Evolutionary conservation across 2,888 invertebrate species (phyloP).

Genomic region (Ochropleura plecta): DNA sequence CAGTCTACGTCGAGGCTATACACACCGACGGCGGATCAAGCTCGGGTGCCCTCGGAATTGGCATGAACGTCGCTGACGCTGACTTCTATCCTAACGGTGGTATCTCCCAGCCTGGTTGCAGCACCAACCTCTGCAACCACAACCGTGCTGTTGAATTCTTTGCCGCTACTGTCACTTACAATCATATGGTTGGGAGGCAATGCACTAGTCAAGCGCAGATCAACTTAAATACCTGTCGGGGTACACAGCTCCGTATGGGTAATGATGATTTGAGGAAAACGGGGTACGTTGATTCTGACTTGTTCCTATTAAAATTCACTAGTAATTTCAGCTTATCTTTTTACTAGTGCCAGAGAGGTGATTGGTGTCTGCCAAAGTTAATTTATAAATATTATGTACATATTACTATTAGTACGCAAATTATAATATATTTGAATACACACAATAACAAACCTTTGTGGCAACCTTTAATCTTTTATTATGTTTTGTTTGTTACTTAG

Average conservation of each 20-base stretch:
- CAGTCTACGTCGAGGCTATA: slow-evolving; percentile 77
- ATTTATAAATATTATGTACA: no score
- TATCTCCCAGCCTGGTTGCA: slow-evolving; percentile 76
- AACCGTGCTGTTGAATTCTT: slow-evolving; percentile 77
- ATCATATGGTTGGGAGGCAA: slow-evolving; percentile 72
- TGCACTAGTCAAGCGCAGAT: slow-evolving; percentile 71
- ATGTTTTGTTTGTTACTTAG: no score
- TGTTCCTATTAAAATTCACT: neutral
- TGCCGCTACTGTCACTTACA: slow-evolving; percentile 71
- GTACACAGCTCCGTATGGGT: slow-evolving; percentile 71
- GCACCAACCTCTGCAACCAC: slow-evolving; percentile 74
- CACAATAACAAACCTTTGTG: no score
- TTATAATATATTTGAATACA: neutral
- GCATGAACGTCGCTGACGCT: slow-evolving; percentile 84
- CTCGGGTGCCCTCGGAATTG: slow-evolving; percentile 83
- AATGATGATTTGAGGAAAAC: slow-evolving; percentile 73
- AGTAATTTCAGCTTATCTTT: neutral
- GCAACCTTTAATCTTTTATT: no score
- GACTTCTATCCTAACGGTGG: slow-evolving; percentile 91
- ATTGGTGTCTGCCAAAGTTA: neutral
- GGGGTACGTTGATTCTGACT: slow-evolving; percentile 17
- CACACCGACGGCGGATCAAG: slow-evolving; percentile 72
- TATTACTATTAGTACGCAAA: neutral
- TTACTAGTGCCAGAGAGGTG: neutral
- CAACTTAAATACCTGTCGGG: slow-evolving; percentile 71